Base-by-base conservation (phyloP, 2,113 vertebrate genomes). In the Vidua chalybeata region DNA sequence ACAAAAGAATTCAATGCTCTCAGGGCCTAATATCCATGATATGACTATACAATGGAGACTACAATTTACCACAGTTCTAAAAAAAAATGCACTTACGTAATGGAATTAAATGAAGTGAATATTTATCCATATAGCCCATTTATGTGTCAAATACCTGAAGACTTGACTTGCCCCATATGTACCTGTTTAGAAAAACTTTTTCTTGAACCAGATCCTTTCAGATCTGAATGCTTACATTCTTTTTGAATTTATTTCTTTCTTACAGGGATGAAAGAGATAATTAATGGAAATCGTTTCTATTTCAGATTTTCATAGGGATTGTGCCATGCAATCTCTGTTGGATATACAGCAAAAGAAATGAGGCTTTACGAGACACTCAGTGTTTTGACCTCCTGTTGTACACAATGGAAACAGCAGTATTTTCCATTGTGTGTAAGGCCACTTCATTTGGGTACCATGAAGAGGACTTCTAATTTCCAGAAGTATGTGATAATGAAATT, bases 371-470 rank as follows among this genome's bases (percentile, higher is more conserved):
- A 85, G 66, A 64, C 23, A 22, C 6, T 41, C 14, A 14, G 3
- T 52, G 12, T 4, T 76, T 89, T 68, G 31, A 75, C 26, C 56
- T 59, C 39, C 27, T 54, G 12, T 24, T 75, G 17, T 49, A 30
- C 8, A 24, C 33, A 45, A 31, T 39, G 28, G 67, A 52, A 64
- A 33, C 35, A 35, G 35, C 35, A 35, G 35, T 35, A 35, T 35
- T 35, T 35, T 35, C 35, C 27, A 7, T 37, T 16, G 3, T 37
- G 10, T 74, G 10, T 31, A 56, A n/a, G 35, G 21, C 17, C 17
- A 28, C 28, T 58, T 59, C 0, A 0, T 58, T 63, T 62, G 18
- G 7, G 39, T 54, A 23, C 30, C 13, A 1, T 71, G 28, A 66
- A 78, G 21, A 52, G 20, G 8, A 31, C 22, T 95, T 31, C 37